Conservation (phyloP, 2,797 vertebrate genomes). For the Melanogrammus aeglefinus region DNA sequence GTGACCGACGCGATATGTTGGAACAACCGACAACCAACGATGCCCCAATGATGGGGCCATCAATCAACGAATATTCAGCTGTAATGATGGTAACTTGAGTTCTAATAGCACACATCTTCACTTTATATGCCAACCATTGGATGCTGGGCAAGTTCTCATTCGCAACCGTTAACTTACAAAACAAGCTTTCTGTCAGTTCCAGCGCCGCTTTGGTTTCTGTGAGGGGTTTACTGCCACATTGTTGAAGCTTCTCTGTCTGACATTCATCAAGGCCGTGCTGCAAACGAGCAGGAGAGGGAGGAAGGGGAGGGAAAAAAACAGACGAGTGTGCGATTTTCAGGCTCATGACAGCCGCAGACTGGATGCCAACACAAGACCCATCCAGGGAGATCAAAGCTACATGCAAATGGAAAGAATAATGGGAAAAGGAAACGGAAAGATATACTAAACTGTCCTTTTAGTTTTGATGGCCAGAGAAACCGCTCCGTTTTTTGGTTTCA, state of each 20-base stretch:
- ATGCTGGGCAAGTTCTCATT: neutral
- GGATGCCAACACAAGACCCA: slow-evolving; percentile 26
- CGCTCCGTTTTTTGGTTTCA: neutral
- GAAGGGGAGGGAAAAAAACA: slow-evolving; percentile 18
- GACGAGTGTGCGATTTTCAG: slow-evolving; percentile 22
- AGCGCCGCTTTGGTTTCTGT: slow-evolving; percentile 15
- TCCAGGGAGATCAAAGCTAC: slow-evolving; percentile 37
- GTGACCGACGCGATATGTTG: neutral
- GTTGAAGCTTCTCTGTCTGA: slow-evolving; percentile 10
- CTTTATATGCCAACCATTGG: neutral
- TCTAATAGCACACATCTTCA: neutral
- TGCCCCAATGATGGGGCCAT: neutral
- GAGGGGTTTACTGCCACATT: slow-evolving; percentile 23
- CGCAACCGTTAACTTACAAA: slow-evolving; percentile 1
- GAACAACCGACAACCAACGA: neutral
- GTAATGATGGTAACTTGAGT: neutral
- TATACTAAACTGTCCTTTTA: neutral
- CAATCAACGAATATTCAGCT: neutral
- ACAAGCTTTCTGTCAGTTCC: slow-evolving; percentile 11
- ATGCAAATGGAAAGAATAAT: slow-evolving; percentile 4
- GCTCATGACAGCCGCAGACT: slow-evolving; percentile 31
- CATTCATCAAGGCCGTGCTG: slow-evolving; percentile 14
- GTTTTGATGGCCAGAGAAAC: slow-evolving; percentile 9
- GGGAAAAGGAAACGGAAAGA: neutral
- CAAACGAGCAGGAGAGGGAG: slow-evolving; percentile 18